Evolutionary conservation across 2,888 invertebrate species (phyloP), one percentile per base, ranked within the genome.

Genomic region (Parascotia fuliginaria): DNA sequence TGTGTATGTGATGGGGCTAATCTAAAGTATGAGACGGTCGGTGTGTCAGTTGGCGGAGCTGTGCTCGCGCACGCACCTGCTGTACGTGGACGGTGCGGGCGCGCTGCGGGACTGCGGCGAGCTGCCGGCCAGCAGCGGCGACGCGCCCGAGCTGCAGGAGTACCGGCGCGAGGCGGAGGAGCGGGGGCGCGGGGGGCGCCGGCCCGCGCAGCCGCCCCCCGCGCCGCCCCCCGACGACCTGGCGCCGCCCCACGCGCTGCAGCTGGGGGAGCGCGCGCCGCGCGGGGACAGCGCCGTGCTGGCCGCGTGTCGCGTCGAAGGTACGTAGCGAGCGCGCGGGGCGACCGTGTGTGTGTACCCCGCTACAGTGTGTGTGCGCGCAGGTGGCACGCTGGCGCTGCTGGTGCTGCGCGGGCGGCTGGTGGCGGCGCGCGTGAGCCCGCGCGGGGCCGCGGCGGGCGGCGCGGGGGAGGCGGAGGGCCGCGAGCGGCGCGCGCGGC

Each of bases 91-190:
- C 63, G 90, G 94, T 54, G 95, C 94, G 79, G 96, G 96, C 78
- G 94, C 94, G 28, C 92, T 97, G 63, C 95, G 96, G 69, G 97
- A 97, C 89, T 97, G 96, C 87, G 94, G 94, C 54, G 96, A 96
- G 75, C 91, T 96, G 73, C 96, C 96, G 5, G 85, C 89, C 13
- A 90, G 92, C 13, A 71, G 79, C 49, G 95, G 94, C 55, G 95
- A 96, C 81, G 95, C 96, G 16, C 96, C 96, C 74, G 93, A 96
- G 58, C 95, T 97, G 28, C 95, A 95, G 77, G 96, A 96, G 85
- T 96, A 96, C 87, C 95, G 96, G 74, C 92, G 93, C 63, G 81
- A 92, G 73, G 88, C 90, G 33, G 70, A 69, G 56, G 75, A 68
- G 70, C 71, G 75, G 29, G 50, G 58, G 51, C 53, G 49, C 75